Evolutionary conservation across 2,113 vertebrate genomes (phyloP).

Genomic region (Carassius gibelio): DNA sequence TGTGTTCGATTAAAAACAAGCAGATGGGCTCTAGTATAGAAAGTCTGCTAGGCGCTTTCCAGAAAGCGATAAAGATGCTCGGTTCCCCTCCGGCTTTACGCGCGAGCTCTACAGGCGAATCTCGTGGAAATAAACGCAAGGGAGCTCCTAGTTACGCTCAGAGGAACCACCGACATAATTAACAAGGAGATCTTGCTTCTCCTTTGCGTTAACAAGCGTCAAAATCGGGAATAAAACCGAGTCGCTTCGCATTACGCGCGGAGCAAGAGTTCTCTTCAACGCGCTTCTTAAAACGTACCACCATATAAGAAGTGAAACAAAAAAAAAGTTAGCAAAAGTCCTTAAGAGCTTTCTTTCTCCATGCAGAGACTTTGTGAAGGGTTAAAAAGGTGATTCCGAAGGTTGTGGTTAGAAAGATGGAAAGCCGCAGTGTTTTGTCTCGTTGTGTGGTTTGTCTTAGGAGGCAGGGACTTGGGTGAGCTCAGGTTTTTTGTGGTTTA

Average conservation of each 20-base stretch:
- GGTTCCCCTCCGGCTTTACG: conserved; percentile 7
- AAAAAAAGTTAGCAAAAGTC: conserved; percentile 17
- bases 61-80: background rate
- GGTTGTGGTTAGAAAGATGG: conserved; percentile 58
- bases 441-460: conserved; percentile 78
- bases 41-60: conserved; percentile 6
- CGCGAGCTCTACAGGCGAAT: background rate
- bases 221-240: conserved; percentile 27
- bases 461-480: conserved; percentile 83
- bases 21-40: background rate
- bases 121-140: background rate
- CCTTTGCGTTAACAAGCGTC: background rate
- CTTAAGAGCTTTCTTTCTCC: conserved; percentile 10
- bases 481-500: conserved; percentile 87
- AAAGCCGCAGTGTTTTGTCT: conserved; percentile 73
- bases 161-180: background rate
- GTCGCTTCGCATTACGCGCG: conserved; percentile 39
- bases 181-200: background rate
- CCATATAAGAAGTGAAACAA: background rate
- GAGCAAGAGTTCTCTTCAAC: background rate
- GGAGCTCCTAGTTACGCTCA: background rate
- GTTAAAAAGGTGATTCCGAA: conserved; percentile 49
- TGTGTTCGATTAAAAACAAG: background rate
- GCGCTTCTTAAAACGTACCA: background rate
- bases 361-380: conserved; percentile 30